Percentiles rank a stretch among this genome's conserved stretches.
Evolutionary conservation across 2,113 vertebrate species (phyloP).

Genomic region (Miniopterus natalensis): DNA sequence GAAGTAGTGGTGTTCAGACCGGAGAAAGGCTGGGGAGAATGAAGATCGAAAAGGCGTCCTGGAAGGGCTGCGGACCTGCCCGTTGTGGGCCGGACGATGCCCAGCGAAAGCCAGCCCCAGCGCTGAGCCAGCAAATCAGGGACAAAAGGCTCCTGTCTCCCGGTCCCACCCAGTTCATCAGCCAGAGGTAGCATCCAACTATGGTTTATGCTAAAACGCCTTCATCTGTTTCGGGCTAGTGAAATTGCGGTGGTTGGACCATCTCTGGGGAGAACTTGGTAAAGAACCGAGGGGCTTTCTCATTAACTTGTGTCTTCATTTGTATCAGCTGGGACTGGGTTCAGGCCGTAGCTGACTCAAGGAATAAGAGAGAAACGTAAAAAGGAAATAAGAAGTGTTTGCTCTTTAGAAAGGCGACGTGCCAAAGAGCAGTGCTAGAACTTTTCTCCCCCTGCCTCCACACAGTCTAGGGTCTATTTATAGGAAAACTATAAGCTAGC

Average conservation of each 20-base stretch:
- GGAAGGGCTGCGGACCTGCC: not conserved
- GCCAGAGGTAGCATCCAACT: not conserved
- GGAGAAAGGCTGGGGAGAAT: not conserved
- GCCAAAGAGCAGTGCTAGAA: not conserved
- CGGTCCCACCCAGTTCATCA: not conserved
- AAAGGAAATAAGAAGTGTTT: slow-evolving; percentile 1
- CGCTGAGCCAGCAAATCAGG: not conserved
- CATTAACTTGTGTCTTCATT: slow-evolving; percentile 50
- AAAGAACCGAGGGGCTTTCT: slow-evolving; percentile 42
- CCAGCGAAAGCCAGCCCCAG: not conserved
- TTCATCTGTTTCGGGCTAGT: slow-evolving; percentile 41
- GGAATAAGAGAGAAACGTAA: not conserved
- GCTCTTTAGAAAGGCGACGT: not conserved
- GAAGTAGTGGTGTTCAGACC: not conserved
- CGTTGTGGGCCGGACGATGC: not conserved
- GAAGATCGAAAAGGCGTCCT: not conserved
- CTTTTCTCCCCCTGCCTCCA: not conserved
- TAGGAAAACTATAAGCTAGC: slow-evolving; percentile 19
- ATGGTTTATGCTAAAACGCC: slow-evolving; percentile 58
- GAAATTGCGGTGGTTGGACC: not conserved
- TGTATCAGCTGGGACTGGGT: not conserved
- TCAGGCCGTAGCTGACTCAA: slow-evolving; percentile 51
- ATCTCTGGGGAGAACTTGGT: slow-evolving; percentile 6
- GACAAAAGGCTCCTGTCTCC: slow-evolving; percentile 50
- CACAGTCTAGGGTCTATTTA: slow-evolving; percentile 30